Base-by-base conservation (phyloP, 2,797 vertebrate genomes). In the Anguilla marmorata region DNA sequence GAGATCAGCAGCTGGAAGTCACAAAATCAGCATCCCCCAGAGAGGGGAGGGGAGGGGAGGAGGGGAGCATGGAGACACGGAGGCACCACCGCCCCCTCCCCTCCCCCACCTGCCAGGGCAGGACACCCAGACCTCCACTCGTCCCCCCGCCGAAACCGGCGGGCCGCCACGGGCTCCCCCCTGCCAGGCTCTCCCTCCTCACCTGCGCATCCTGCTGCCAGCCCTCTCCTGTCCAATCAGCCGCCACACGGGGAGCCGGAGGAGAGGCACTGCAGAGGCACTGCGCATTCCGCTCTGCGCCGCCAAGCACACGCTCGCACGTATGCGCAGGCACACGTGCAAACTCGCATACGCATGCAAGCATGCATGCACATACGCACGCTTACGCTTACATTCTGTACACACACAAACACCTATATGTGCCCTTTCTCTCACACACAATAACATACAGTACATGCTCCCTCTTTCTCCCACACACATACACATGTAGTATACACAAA, bases 151-250 rank as follows among this genome's bases (percentile, higher is more conserved):
- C 45, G 11, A 21, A 41, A 12, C 79, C 16, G 11, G 21, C 24
- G 16, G 74, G 33, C 93, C 91, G 95, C 90, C 0, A 96, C 95
- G 90, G 74, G 16, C 37, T 5, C 16, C 30, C 33, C 74, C 74
- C 74, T 0, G 19, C 74, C 33, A 0, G 33, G 74, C 74, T 79
- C 74, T 21, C 74, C 74, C 79, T 21, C 24, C 79, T 3, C 79
- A 45, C 19, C 94, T 92, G 89, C 96, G 97, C 92, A 96, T 93
- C 88, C 94, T 96, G 88, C 95, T 91, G 96, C 33, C 79, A 37
- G 9, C 37, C 30, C 27, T 69, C 30, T 48, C 86, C 48, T 21
- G 58, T 27, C 66, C 79, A 82, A 60, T 84, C 79, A 50, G 24
- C 24, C 7, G 63, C 76, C 58, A 33, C 86, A 52, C 76, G 24